A percentile compares a stretch with the other conserved stretches of the same genome.
phyloP scores from a whole-genome alignment of 1,140 invertebrate species.

The Trichoplusia ni region DNA sequence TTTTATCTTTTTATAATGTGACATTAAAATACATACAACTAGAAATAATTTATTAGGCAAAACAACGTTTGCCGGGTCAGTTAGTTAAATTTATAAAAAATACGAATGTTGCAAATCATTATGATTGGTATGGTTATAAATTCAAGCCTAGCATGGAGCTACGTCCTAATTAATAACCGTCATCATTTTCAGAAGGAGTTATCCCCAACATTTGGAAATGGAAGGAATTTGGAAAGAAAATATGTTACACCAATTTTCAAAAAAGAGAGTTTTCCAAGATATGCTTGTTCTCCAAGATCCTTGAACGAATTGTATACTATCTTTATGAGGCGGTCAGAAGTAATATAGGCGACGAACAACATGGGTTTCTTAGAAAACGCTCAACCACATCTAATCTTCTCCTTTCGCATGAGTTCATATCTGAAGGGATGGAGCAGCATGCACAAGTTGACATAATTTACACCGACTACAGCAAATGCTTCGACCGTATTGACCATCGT shows the following conservation, averaged over 20 bases:
- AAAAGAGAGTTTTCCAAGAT: slow-evolving; percentile 38
- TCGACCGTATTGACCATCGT: slow-evolving; percentile 50
- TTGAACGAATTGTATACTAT: slow-evolving; percentile 37
- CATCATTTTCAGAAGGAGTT: slow-evolving; percentile 30
- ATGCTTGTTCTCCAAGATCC: slow-evolving; percentile 41
- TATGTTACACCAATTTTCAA: slow-evolving; percentile 43
- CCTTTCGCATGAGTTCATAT: slow-evolving; percentile 32
- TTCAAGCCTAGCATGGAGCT: no score
- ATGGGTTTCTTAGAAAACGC: slow-evolving; percentile 42
- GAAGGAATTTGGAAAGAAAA: no score
- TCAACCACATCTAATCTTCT: slow-evolving; percentile 45
- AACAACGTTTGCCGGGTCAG: no score
- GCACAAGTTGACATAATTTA: slow-evolving; percentile 45
- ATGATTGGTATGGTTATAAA: no score
- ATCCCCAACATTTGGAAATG: slow-evolving; percentile 42
- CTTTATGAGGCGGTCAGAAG: not conserved
- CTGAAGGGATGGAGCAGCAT: slow-evolving; percentile 26
- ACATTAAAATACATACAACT: no score
- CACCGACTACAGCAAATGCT: no score
- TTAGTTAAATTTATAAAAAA: no score
- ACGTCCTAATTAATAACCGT: no score
- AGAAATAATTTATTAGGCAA: no score
- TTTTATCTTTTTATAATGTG: no score
- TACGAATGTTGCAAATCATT: no score
- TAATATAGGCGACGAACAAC: slow-evolving; percentile 34